phyloP scores from a whole-genome alignment of 2,888 invertebrate genomes.

The Linnaemya vulpina region DNA sequence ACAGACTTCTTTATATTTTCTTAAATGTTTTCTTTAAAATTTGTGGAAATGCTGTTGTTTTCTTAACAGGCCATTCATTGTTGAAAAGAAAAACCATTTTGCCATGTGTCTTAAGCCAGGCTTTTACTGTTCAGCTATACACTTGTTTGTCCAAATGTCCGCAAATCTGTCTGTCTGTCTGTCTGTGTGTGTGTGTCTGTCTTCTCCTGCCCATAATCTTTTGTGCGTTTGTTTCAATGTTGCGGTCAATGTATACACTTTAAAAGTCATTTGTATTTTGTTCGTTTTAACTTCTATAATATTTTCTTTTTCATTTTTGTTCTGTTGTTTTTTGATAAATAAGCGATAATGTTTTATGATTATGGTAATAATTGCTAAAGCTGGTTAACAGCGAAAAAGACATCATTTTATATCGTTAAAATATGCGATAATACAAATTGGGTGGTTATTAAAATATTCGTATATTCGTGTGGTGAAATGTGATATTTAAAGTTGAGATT shows the following conservation, averaged over 20 bases:
- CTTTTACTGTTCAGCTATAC: slow-evolving; percentile 31
- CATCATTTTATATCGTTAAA: slow-evolving; percentile 66
- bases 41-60: slow-evolving; percentile 32
- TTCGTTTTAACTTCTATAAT: slow-evolving; percentile 19
- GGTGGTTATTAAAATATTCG: slow-evolving; percentile 61
- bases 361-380: slow-evolving; percentile 73
- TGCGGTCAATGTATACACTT: slow-evolving; percentile 56
- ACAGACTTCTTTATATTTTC: no score
- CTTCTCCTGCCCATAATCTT: slow-evolving; percentile 28
- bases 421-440: slow-evolving; percentile 70
- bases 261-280: slow-evolving; percentile 49
- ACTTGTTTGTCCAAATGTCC: slow-evolving; percentile 42
- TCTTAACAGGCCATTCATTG: slow-evolving; percentile 39
- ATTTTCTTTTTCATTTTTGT: neutral
- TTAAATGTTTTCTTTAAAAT: no score
- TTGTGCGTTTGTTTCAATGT: slow-evolving; percentile 60
- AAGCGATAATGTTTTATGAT: slow-evolving; percentile 74
- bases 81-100: slow-evolving; percentile 15
- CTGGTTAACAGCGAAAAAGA: slow-evolving; percentile 69
- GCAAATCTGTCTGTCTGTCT: neutral
- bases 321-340: slow-evolving; percentile 69
- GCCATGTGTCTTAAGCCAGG: slow-evolving; percentile 10
- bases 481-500: slow-evolving; percentile 32
- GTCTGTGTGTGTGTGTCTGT: slow-evolving; percentile 38
- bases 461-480: slow-evolving; percentile 30